Conservation (phyloP, 2,113 vertebrate species). For the Dipodomys spectabilis region DNA sequence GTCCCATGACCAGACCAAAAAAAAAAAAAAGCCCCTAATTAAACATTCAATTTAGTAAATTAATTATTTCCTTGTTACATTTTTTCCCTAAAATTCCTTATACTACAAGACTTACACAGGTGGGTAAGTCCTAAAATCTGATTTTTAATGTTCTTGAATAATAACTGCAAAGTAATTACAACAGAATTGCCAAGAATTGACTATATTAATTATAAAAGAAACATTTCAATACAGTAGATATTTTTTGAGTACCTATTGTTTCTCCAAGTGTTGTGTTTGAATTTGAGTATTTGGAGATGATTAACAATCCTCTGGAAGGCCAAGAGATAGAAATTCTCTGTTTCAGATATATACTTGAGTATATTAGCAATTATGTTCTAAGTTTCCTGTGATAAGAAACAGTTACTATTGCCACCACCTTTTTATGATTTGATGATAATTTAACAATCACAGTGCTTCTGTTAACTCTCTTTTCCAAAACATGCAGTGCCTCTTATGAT, state of each 20-base stretch:
- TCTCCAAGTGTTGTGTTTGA: conserved; percentile 25
- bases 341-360: conserved; percentile 7
- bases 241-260: conserved; percentile 30
- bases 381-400: not conserved
- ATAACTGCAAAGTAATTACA: not conserved
- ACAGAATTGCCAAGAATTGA: conserved; percentile 7
- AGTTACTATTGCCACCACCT: not conserved
- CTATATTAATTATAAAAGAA: conserved; percentile 52
- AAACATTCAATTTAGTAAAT: conserved; percentile 8
- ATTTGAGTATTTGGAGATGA: conserved; percentile 40
- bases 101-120: not conserved
- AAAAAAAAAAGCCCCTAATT: not conserved
- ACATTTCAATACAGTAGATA: conserved; percentile 25
- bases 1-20: no score
- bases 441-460: conserved; percentile 26
- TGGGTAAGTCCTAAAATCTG: not conserved
- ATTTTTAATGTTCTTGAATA: conserved; percentile 18
- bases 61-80: not conserved
- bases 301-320: not conserved
- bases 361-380: not conserved
- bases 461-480: conserved; percentile 48
- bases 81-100: conserved; percentile 2
- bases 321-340: conserved; percentile 16
- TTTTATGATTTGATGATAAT: conserved; percentile 33
- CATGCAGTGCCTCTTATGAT: conserved; percentile 18